Evolutionary conservation across 2,888 invertebrate species (phyloP).

Genomic region (Polymixis flavicincta): DNA sequence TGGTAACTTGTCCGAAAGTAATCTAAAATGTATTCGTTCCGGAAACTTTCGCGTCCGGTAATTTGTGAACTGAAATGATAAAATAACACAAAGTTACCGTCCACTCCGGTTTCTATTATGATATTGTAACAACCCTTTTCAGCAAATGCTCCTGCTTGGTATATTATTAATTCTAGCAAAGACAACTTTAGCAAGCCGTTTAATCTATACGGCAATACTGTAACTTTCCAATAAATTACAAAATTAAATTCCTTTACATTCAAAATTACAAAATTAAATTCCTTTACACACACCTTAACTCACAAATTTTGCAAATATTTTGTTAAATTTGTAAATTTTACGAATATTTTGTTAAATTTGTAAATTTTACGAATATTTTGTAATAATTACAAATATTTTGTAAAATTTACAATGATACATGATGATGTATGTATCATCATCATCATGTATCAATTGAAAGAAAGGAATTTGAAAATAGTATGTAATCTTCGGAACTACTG

Average conservation of each 20-base stretch:
- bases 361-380: too few species aligned
- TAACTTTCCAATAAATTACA: too few species aligned
- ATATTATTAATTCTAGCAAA: not conserved
- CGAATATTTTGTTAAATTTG: too few species aligned
- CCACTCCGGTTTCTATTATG: not conserved
- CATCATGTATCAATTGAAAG: too few species aligned
- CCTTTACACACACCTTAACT: too few species aligned
- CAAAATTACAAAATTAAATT: too few species aligned
- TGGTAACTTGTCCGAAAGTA: conserved; percentile 36
- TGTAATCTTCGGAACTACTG: too few species aligned
- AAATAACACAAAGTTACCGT: conserved; percentile 39
- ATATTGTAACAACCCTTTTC: not conserved
- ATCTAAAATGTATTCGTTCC: conserved; percentile 55
- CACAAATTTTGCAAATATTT: not conserved
- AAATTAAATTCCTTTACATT: too few species aligned
- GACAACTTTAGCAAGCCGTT: not conserved
- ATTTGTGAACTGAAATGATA: conserved; percentile 53
- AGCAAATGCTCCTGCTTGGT: not conserved
- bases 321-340: not conserved
- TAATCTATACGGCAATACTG: not conserved
- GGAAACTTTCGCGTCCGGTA: conserved; percentile 35
- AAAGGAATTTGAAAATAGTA: too few species aligned
- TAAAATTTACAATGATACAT: too few species aligned
- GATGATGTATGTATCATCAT: too few species aligned
- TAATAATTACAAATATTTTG: too few species aligned